These are phyloP conservation scores for Dipodomys stephensi DNA, from an alignment of 2,113 vertebrate species.

Conservation along the genomic window DNA sequence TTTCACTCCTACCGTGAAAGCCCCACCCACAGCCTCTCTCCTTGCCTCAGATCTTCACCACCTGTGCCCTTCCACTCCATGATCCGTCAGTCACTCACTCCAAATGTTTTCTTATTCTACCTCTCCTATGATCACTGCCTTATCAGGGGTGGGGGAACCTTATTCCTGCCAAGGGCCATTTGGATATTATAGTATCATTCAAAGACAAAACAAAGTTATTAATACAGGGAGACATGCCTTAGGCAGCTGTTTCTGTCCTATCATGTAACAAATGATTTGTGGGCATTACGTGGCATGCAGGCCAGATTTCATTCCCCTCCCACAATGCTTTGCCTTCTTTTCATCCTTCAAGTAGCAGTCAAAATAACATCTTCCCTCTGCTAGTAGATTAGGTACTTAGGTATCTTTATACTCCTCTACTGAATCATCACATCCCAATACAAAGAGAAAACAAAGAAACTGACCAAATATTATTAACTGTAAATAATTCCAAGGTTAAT, in stretches of 20 bases:
- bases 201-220: too few relatives aligned
- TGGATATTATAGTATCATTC: too few relatives aligned
- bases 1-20: too few relatives aligned
- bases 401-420: not conserved
- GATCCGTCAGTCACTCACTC: not conserved
- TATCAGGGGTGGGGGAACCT: too few relatives aligned
- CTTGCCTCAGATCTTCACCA: not conserved
- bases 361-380: not conserved
- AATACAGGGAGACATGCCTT: too few relatives aligned
- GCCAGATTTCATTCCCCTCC: too few relatives aligned
- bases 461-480: not conserved
- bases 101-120: not conserved
- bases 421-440: not conserved
- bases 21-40: not conserved
- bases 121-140: too few relatives aligned
- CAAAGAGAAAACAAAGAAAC: not conserved
- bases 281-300: too few relatives aligned
- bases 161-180: too few relatives aligned
- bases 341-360: not conserved
- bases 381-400: not conserved
- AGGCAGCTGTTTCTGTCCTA: too few relatives aligned
- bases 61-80: rapidly evolving
- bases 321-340: not conserved
- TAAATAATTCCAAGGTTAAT: not conserved
- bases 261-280: too few relatives aligned